Base-by-base conservation (phyloP, 2,797 vertebrate genomes). In the Tinamus major region DNA sequence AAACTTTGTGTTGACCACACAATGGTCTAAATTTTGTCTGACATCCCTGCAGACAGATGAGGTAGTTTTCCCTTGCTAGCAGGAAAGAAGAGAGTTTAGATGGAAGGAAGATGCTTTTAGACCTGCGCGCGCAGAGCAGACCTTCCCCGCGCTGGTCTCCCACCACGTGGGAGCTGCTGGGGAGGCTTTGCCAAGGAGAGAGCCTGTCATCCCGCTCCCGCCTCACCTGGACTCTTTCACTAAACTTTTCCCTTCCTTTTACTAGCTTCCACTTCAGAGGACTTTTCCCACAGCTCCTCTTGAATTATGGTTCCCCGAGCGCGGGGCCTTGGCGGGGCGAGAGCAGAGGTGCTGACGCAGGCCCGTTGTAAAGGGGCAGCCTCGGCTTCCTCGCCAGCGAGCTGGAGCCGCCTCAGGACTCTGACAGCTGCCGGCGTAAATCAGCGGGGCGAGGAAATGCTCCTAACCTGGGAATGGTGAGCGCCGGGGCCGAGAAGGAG, bases 231-330 rank as follows among this genome's bases (percentile, higher is more conserved):
- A 2, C 59, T 83, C 79, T 67, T 95, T 41, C 35, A 35, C 35
- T 83, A 56, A 70, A 44, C 46, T 68, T 94, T 83, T 29, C 39
- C 59, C 56, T 89, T 68, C 90, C 71, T 90, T 91, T 79, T 94
- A 74, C 82, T 93, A 85, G 87, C 87, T 79, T 90, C 39, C 13
- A 75, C 94, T 96, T 96, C 82, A 70, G 87, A 90, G 84, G 90
- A 87, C 88, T 93, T 95, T 89, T 85, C 91, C 93, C 93, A 87
- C 53, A 94, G 85, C 91, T 89, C 85, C 85, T 61, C 75, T 18
- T 95, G 95, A 94, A 26, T 96, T 93, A 95, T 93, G 95, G 84
- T 70, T 95, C 93, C 96, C 96, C 18, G 37, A 86, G 69, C 90
- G 85, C 91, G 67, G 6, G 48, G 93, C 89, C 79, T 95, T 96